Evolutionary conservation across 2,797 vertebrate species (phyloP).

Genomic region (Rhinella marina): DNA sequence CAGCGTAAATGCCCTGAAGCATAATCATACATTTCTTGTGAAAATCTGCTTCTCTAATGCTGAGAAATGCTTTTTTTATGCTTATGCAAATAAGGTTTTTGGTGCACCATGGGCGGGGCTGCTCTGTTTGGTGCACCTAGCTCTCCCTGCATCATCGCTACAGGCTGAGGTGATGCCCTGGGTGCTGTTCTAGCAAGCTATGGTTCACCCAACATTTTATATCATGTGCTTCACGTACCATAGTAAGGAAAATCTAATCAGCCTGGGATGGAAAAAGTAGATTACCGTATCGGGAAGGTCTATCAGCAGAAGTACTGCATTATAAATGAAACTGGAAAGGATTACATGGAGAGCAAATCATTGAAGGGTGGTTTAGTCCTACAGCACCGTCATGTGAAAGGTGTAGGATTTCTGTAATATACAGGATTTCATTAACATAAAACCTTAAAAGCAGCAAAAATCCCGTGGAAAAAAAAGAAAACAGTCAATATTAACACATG

Average conservation of each 20-base stretch:
- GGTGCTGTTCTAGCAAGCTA: no score
- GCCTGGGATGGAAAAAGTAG: background rate
- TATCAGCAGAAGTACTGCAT: background rate
- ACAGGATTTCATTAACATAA: background rate
- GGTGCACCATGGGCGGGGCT: no score
- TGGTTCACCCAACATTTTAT: background rate
- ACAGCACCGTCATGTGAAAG: no score
- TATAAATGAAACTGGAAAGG: background rate
- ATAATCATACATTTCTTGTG: no score
- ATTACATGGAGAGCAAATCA: background rate
- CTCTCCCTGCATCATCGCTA: no score
- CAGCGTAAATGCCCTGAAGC: no score
- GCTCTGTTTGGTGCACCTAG: no score
- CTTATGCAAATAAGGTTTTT: no score
- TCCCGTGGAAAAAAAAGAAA: background rate
- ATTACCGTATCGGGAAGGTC: background rate
- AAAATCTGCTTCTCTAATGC: no score
- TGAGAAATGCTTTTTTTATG: no score
- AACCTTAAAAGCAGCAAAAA: background rate
- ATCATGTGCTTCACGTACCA: background rate
- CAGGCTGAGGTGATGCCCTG: no score
- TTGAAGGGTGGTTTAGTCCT: background rate
- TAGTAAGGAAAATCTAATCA: background rate
- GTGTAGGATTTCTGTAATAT: background rate
- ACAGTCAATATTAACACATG: background rate